These are phyloP conservation scores for Argyresthia albistria DNA, from an alignment of 2,888 invertebrate species.

Conservation along the genomic window DNA sequence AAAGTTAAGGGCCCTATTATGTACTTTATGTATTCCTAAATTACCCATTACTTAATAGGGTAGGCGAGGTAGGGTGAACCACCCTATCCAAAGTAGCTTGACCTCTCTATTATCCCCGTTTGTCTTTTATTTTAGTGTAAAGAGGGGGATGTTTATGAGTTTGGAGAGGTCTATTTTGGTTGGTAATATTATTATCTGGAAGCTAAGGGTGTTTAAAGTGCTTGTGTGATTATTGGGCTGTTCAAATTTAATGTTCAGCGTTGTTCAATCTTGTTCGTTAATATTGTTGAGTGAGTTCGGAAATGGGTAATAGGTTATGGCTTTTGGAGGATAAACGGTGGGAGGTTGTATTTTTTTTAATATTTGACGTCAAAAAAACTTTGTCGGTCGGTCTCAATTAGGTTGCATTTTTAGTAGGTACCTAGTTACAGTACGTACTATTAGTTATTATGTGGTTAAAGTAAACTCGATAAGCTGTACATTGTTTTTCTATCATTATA, in stretches of 20 bases:
- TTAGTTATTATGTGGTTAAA: too few relatives aligned
- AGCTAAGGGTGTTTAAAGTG: slow-evolving; percentile 59
- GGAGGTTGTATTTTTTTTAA: background rate
- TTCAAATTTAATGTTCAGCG: slow-evolving; percentile 55
- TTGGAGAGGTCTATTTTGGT: slow-evolving; percentile 24
- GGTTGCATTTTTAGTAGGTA: too few relatives aligned
- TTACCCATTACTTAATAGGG: slow-evolving; percentile 71
- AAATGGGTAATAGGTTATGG: slow-evolving; percentile 15
- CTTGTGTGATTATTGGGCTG: slow-evolving; percentile 61
- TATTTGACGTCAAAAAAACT: too few relatives aligned
- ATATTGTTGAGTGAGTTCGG: slow-evolving; percentile 23
- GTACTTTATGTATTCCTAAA: slow-evolving; percentile 72
- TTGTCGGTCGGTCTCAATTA: too few relatives aligned
- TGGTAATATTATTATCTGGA: slow-evolving; percentile 26
- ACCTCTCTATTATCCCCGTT: slow-evolving; percentile 17
- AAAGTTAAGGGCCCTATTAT: slow-evolving; percentile 68
- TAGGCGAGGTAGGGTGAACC: slow-evolving; percentile 42
- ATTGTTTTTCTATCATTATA: too few relatives aligned
- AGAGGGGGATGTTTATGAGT: slow-evolving; percentile 10
- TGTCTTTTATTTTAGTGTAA: slow-evolving; percentile 7
- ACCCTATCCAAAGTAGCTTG: slow-evolving; percentile 37
- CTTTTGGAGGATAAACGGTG: background rate
- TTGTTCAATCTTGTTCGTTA: slow-evolving; percentile 28
- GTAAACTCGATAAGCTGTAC: too few relatives aligned
- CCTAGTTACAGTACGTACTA: too few relatives aligned